These are phyloP conservation scores for Ondatra zibethicus DNA, from an alignment of 2,113 vertebrate genomes.

Conservation along the genomic window DNA sequence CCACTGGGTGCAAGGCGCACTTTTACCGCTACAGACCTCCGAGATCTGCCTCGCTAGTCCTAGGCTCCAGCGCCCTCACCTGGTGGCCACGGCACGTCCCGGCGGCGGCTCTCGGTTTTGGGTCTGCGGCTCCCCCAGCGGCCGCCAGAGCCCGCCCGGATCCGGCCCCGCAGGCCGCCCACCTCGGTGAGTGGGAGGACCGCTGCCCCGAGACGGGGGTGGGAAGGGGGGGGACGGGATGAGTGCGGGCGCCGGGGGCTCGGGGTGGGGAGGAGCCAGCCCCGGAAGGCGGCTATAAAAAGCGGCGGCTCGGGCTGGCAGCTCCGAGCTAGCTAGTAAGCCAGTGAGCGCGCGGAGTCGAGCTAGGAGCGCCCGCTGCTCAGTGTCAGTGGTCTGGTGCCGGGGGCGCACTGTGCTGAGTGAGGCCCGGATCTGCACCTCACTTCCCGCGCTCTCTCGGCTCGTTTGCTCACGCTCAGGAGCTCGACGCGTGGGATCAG, in stretches of 20 bases:
- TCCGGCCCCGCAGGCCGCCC: slow-evolving; percentile 47
- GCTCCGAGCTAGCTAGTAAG: background rate
- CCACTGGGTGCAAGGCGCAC: background rate
- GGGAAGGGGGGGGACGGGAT: background rate
- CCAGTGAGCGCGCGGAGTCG: background rate
- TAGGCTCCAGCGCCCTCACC: slow-evolving; percentile 66
- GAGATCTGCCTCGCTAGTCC: background rate
- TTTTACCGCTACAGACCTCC: background rate
- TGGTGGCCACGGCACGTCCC: background rate
- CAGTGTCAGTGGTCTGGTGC: background rate
- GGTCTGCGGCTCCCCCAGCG: slow-evolving; percentile 28
- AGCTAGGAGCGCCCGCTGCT: background rate
- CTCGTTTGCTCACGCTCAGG: background rate
- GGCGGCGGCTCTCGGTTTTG: background rate
- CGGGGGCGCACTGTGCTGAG: background rate
- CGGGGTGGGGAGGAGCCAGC: slow-evolving; percentile 69
- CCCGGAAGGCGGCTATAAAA: slow-evolving; percentile 60
- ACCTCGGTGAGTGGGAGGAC: slow-evolving; percentile 21
- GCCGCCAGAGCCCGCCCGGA: slow-evolving; percentile 72
- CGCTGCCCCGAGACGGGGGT: background rate
- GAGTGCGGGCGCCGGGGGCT: slow-evolving; percentile 65
- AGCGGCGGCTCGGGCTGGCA: slow-evolving; percentile 44
- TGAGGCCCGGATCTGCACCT: background rate
- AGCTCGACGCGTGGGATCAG: background rate
- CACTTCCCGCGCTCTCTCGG: background rate